Evolutionary conservation across 2,113 vertebrate species (phyloP).

Genomic region (Ammospiza nelsoni): DNA sequence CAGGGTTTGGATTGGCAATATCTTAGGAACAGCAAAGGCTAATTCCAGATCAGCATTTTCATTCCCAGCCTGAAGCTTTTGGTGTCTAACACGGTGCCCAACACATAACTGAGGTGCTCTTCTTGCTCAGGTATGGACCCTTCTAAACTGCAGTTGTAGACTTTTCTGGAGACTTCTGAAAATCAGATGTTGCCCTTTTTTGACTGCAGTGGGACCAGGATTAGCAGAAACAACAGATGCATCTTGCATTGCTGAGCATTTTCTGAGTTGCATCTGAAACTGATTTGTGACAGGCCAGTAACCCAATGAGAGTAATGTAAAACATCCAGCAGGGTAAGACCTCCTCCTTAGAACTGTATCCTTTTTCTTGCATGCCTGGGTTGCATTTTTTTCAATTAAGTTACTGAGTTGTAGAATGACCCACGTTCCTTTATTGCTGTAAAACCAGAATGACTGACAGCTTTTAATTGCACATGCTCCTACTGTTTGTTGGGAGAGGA

Average conservation of each 20-base stretch:
- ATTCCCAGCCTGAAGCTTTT: background rate
- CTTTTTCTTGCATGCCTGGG: conserved; percentile 18
- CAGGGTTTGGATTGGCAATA: background rate
- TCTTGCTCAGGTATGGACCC: background rate
- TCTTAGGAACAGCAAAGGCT: background rate
- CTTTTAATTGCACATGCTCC: background rate
- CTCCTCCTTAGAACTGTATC: background rate
- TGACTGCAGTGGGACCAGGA: background rate
- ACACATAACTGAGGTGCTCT: background rate
- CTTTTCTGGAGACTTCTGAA: background rate
- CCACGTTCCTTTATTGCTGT: conserved; percentile 16
- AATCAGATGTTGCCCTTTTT: background rate
- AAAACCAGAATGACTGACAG: conserved; percentile 4
- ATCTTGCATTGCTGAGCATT: background rate
- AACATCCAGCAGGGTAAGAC: conserved; percentile 26
- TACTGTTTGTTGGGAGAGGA: background rate
- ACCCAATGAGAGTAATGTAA: background rate
- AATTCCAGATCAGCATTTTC: background rate
- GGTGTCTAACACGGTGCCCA: background rate
- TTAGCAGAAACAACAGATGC: background rate
- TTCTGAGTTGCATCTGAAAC: conserved; percentile 37
- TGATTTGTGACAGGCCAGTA: conserved; percentile 30
- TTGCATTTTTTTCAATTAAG: conserved; percentile 48
- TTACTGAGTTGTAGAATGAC: conserved; percentile 18
- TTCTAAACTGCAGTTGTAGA: background rate